Base-by-base conservation (phyloP, 2,797 vertebrate genomes). In the Otolemur crassicaudatus region DNA sequence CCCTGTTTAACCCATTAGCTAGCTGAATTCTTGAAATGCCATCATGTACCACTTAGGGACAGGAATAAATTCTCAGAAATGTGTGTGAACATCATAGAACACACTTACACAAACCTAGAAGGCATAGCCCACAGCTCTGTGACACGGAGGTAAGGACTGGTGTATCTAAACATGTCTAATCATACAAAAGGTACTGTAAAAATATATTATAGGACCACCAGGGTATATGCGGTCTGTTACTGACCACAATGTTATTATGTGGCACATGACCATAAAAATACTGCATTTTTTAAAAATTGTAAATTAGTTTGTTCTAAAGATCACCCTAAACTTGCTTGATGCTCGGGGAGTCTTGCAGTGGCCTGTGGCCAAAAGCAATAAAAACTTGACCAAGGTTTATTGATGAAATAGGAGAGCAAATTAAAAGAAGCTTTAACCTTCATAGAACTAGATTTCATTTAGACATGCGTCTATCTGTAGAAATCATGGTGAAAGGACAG, bases 271-370 rank as follows among this genome's bases (percentile, higher is more conserved):
- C 58, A 12, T 17, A 49, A 46, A 87, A 87, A 88, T 81, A 31
- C n/a, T 37, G 69, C 34, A 72, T 40, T 91, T 86, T 95, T 63
- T 49, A 67, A 94, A 94, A 76, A 72, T 60, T 95, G 61, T 90
- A 92, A 95, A 94, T 76, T 61, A 96, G 93, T 93, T 79, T 96
- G 83, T 79, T 95, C 93, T 95, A 27, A 97, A 95, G 84, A 91
- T 70, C 67, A 80, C 53, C 85, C 29, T 69, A 60, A 94, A 91
- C 23, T 31, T 96, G 7, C 69, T 94, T 81, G 61, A 22, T 89
- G 79, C 22, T 95, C 46, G 82, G 20, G 70, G 81, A 94, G 25
- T 92, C 82, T 93, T 92, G 17, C 17, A 73, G 87, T 94, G 88
- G 92, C 87, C 63, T 96, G 91, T 93, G 56, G 84, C 81, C 92